phyloP scores from a whole-genome alignment of 2,113 vertebrate species.

The Etheostoma cragini region DNA sequence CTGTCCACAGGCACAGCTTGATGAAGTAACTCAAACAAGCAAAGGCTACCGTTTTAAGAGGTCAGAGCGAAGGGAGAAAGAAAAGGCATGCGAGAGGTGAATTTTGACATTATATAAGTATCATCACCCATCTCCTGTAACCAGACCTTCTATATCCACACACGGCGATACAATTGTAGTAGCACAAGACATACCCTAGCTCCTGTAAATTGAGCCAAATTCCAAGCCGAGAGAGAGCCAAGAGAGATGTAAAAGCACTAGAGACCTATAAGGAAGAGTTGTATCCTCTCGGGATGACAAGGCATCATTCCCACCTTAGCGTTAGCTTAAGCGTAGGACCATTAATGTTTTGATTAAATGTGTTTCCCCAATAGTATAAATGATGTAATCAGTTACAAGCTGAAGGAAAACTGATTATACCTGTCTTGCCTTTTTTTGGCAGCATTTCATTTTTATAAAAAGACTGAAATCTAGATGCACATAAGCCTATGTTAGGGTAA shows the following conservation, averaged over 20 bases:
- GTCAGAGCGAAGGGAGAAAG: slow-evolving; percentile 27
- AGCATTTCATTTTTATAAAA: slow-evolving; percentile 21
- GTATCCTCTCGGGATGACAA: slow-evolving; percentile 7
- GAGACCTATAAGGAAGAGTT: slow-evolving; percentile 36
- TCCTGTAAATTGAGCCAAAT: slow-evolving; percentile 53
- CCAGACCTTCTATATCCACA: slow-evolving; percentile 9
- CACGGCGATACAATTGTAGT: background rate
- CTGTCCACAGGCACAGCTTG: slow-evolving; percentile 68
- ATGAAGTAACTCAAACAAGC: slow-evolving; percentile 10
- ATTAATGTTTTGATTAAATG: slow-evolving; percentile 9
- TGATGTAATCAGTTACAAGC: background rate
- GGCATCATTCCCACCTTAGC: slow-evolving; percentile 11
- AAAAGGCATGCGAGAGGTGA: slow-evolving; percentile 13
- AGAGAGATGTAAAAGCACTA: slow-evolving; percentile 35
- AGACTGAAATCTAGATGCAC: slow-evolving; percentile 21
- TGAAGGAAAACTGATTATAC: slow-evolving; percentile 24
- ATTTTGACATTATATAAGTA: slow-evolving; percentile 1
- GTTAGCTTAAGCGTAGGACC: background rate
- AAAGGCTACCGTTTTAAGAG: slow-evolving; percentile 3
- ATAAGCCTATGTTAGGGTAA: background rate
- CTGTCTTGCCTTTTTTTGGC: slow-evolving; percentile 28
- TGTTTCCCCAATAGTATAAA: slow-evolving; percentile 3
- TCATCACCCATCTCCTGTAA: slow-evolving; percentile 9
- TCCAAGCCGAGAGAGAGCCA: background rate
- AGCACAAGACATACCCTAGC: background rate